Evolutionary conservation across 1,140 invertebrate genomes (phyloP).

Genomic region (Aradophagus sp.): DNA sequence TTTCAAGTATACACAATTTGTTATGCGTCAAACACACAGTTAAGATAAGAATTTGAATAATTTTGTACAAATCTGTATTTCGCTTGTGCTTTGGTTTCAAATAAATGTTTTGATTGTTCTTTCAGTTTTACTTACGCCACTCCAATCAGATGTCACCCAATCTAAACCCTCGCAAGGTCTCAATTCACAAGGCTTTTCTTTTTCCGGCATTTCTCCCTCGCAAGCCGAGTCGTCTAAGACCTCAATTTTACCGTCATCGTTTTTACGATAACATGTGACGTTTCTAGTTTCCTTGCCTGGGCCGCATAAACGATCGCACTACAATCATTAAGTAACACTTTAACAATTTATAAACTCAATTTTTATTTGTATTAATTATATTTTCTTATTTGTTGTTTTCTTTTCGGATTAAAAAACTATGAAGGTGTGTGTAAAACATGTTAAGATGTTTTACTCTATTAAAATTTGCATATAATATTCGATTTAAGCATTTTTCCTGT

Average conservation of each 20-base stretch:
- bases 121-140: conserved; percentile 81
- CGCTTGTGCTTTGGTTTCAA: no score
- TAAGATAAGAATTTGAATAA: no score
- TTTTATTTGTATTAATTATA: no score
- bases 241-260: conserved; percentile 81
- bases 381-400: no score
- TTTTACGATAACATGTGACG: conserved; percentile 84
- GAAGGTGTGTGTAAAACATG: no score
- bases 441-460: no score
- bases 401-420: no score
- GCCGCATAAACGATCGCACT: conserved; percentile 93
- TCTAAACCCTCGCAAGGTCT: conserved; percentile 93
- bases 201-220: conserved; percentile 79
- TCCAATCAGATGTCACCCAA: conserved; percentile 92
- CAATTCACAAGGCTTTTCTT: conserved; percentile 82
- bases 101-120: no score
- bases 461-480: no score
- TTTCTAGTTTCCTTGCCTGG: conserved; percentile 84
- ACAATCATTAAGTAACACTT: conserved; percentile 8
- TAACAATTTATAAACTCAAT: not conserved
- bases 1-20: conserved; percentile 3
- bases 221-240: conserved; percentile 84
- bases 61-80: no score
- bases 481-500: no score
- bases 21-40: no score